Base-by-base conservation (phyloP, 2,797 vertebrate genomes). In the Lagocephalus sceleratus region DNA sequence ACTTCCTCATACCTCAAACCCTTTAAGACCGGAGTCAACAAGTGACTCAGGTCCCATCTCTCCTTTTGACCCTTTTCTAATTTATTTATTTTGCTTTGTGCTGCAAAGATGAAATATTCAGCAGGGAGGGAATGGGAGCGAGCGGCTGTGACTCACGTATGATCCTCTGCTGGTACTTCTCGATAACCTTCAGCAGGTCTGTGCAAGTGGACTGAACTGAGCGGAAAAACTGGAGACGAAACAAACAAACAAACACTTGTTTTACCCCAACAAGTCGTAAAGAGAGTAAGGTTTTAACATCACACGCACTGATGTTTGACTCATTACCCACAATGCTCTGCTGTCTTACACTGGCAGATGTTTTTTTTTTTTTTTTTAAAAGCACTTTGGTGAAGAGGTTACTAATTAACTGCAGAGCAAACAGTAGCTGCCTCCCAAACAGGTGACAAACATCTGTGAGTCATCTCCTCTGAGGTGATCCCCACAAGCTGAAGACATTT, bases 101-200 rank as follows among this genome's bases (percentile, higher is more conserved):
- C 26, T 29, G 2, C n/a, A n/a, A n/a, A 8, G 29, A 29, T 35
- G 11, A 35, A 14, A 35, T 35, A 35, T 35, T 14, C 12, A 3
- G 29, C 29, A 29, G 29, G 29, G 11, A 11, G 8, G 9, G 29
- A 29, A 29, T 1, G 29, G 2, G 1, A 29, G 11, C 9, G 26
- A 1, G 26, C 26, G 9, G 8, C 26, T 29, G 5, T 11, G 51
- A 83, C 90, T 91, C 87, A 94, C 92, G 81, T 78, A 89, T 86
- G 63, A 94, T 91, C 76, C 89, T 84, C 49, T 90, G 85, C 82
- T 91, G 90, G 76, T 95, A 93, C 81, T 89, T 92, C 84, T 93
- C 92, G 2, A 92, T 90, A 68, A 91, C 90, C 87, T 94, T 97
- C 84, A 93, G 87, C 71, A 90, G 86, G 82, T 91, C 91, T 2